Conservation (phyloP, 1,140 invertebrate species). For the Cyclina sinensis region DNA sequence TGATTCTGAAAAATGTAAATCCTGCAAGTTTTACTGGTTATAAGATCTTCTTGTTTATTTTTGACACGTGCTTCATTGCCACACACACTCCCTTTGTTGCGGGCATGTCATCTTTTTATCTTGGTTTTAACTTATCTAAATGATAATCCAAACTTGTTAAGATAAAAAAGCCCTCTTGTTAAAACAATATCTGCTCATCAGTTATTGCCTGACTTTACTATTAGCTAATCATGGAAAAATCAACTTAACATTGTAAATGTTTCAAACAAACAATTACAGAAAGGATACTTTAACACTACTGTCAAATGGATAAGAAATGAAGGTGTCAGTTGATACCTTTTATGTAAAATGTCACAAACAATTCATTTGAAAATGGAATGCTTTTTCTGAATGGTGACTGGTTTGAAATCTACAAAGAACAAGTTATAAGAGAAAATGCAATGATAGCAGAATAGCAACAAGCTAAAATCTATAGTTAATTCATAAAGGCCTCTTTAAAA, state of each 20-base stretch:
- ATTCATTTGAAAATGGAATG: constrained; percentile 24
- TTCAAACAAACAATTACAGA: background rate
- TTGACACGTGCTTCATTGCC: constrained; percentile 49
- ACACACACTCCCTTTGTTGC: constrained; percentile 49
- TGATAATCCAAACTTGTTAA: constrained; percentile 38
- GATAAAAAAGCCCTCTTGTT: constrained; percentile 35
- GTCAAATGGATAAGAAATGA: background rate
- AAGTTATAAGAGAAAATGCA: background rate
- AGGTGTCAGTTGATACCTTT: constrained; percentile 22
- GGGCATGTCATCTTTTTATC: constrained; percentile 19
- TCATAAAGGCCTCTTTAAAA: too few species aligned
- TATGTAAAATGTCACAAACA: constrained; percentile 61
- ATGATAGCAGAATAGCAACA: constrained; percentile 7
- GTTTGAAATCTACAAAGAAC: background rate
- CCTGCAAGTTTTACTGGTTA: background rate
- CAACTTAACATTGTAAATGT: background rate
- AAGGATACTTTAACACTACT: constrained; percentile 18
- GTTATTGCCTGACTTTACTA: background rate
- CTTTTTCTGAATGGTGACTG: background rate
- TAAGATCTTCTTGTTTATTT: constrained; percentile 44
- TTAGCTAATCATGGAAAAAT: constrained; percentile 30
- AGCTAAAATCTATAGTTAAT: too few species aligned
- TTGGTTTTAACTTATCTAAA: constrained; percentile 32
- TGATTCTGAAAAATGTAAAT: background rate
- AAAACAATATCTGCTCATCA: constrained; percentile 16